Base-by-base conservation (phyloP, 2,888 invertebrate genomes). In the Cephus pygmeus region DNA sequence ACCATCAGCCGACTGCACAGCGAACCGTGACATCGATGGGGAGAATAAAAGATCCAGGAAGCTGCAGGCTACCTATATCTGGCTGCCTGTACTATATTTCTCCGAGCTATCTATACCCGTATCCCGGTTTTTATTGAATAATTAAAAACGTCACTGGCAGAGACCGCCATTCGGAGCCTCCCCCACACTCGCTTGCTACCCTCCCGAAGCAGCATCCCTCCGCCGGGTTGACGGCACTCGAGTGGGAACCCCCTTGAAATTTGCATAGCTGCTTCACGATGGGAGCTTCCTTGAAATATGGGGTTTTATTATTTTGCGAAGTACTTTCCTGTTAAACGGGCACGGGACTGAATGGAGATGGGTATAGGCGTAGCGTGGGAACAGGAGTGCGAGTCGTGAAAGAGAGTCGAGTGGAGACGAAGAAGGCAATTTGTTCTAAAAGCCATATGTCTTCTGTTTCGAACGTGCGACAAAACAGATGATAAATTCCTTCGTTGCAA, bases 141-240 rank as follows among this genome's bases (percentile, higher is more conserved):
- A 88, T 88, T 88, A 88, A 88, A 88, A 88, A 88, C 85, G 88
- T 88, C 88, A 88, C 84, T 83, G 79, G 85, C 88, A 88, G 88
- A 83, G 81, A 82, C 79, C 81, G 40, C 40, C 40, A 56, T 56
- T 56, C 40, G 40, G 40, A 23, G 40, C 9, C 2, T 23, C 40
- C 40, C 23, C 23, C 40, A 56, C 40, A 23, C 40, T 56, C 40
- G 23, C 23, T 23, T 9, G 23, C 40, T 56, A 56, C 40, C 40
- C 40, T 40, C 15, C 15, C 40, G 12, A 40, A 15, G 6, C 40
- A 40, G 40, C 40, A 40, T 40, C 40, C 40, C 40, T 23, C 40
- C 15, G 40, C 31, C 31, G 31, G 33, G 71, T 33, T 31, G 31
- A 33, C 68, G 78, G 36, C 68, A 75, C 73, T 71, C 76, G 69